Percentiles rank a stretch among this genome's conserved stretches.
Conservation (phyloP, 2,113 vertebrate genomes). For the Misgurnus mizolepis region DNA sequence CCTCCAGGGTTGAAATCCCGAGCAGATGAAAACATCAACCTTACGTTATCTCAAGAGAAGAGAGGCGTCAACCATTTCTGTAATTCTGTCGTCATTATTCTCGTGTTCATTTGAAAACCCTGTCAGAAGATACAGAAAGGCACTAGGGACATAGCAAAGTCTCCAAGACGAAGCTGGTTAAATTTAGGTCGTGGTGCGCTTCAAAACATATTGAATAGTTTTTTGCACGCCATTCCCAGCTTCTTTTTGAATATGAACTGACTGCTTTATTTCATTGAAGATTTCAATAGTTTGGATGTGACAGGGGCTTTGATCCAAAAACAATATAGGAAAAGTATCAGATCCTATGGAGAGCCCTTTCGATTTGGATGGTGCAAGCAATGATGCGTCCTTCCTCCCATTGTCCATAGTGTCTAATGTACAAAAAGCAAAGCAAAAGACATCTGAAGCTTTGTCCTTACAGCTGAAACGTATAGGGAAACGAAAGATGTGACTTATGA, state of each 20-base stretch:
- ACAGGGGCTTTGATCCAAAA: constrained; percentile 58
- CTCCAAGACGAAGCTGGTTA: constrained; percentile 63
- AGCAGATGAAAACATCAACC: constrained; percentile 14
- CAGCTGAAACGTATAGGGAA: constrained; percentile 21
- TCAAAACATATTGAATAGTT: constrained; percentile 10
- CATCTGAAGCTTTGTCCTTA: constrained; percentile 14
- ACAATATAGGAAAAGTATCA: constrained; percentile 39
- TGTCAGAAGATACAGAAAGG: constrained; percentile 76
- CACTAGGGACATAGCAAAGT: constrained; percentile 70
- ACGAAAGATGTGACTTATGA: constrained; percentile 49
- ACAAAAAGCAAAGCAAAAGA: constrained; percentile 49
- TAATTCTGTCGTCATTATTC: constrained; percentile 37
- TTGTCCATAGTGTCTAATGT: constrained; percentile 33
- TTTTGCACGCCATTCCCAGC: constrained; percentile 19
- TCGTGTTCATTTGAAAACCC: constrained; percentile 65
- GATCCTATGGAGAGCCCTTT: constrained; percentile 76
- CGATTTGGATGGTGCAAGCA: constrained; percentile 60
- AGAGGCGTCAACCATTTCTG: constrained; percentile 12
- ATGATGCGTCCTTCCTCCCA: constrained; percentile 57
- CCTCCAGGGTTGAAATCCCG: constrained; percentile 28
- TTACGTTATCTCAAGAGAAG: constrained; percentile 16
- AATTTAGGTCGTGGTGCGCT: constrained; percentile 46
- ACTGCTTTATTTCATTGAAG: background rate
- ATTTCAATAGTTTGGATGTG: constrained; percentile 55
- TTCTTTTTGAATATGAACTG: background rate